Percentiles rank a stretch among this genome's conserved stretches.
phyloP scores from a whole-genome alignment of 2,888 invertebrate species.

The Caradrina kadenii region DNA sequence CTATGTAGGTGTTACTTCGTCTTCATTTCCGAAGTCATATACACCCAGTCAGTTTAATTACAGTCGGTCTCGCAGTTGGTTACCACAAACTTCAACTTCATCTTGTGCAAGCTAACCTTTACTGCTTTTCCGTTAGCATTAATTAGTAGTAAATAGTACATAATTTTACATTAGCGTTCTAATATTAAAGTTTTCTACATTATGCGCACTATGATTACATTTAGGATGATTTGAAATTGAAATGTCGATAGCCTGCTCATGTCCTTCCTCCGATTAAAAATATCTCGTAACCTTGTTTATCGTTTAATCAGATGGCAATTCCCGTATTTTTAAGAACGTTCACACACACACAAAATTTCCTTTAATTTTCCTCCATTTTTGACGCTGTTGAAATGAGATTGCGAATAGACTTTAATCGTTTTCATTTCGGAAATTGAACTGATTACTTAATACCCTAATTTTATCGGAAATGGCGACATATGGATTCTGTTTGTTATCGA shows the following conservation, averaged over 20 bases:
- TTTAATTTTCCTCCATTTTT: no score
- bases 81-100: constrained; percentile 11
- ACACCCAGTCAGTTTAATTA: constrained; percentile 9
- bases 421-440: no score
- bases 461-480: neutral
- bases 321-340: neutral
- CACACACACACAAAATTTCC: no score
- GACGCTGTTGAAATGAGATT: neutral
- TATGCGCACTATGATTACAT: no score
- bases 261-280: neutral
- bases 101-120: constrained; percentile 7
- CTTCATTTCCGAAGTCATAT: neutral
- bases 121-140: constrained; percentile 12
- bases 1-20: neutral
- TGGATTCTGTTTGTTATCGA: neutral
- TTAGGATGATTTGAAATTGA: no score
- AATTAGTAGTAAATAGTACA: constrained; percentile 31
- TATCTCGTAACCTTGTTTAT: neutral
- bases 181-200: neutral
- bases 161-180: constrained; percentile 5
- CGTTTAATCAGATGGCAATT: no score
- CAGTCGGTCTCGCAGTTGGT: neutral
- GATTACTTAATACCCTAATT: no score
- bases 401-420: no score
- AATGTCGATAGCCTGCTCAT: no score